Evolutionary conservation across 2,797 vertebrate species (phyloP).

Genomic region (Danio aesculapii): DNA sequence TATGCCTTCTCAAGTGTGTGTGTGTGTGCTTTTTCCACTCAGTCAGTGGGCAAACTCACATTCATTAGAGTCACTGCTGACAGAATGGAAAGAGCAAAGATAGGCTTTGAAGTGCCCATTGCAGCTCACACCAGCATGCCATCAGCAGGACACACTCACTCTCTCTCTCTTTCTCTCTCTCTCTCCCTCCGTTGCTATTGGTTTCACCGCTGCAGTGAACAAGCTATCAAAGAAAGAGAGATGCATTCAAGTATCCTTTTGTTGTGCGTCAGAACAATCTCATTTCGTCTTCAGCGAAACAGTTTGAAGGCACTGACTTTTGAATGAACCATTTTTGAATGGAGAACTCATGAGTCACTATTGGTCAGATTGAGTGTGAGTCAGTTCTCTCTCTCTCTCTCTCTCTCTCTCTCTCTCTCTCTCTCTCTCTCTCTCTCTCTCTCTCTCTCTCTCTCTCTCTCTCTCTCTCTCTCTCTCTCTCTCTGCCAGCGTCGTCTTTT

Average conservation of each 20-base stretch:
- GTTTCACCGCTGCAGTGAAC: neutral
- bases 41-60: slow-evolving; percentile 51
- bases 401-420: too few relatives aligned
- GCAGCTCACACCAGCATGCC: neutral
- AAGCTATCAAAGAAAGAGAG: neutral
- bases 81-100: slow-evolving; percentile 36
- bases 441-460: too few relatives aligned
- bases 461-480: too few relatives aligned
- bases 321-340: slow-evolving; percentile 19
- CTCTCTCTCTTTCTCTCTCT: neutral
- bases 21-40: slow-evolving; percentile 36
- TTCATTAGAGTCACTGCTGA: slow-evolving; percentile 52
- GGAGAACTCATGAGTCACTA: slow-evolving; percentile 28
- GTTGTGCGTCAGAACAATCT: slow-evolving; percentile 15
- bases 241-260: neutral
- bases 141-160: neutral
- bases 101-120: slow-evolving; percentile 16
- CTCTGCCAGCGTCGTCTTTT: neutral
- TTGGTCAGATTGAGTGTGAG: slow-evolving; percentile 10
- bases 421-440: too few relatives aligned
- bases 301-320: neutral
- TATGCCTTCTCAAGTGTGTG: slow-evolving; percentile 40
- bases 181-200: neutral
- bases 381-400: neutral
- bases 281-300: slow-evolving; percentile 13